Evolutionary conservation across 2,888 invertebrate species (phyloP), one percentile per base, ranked within the genome.

Genomic region (Cheilosia urbana): DNA sequence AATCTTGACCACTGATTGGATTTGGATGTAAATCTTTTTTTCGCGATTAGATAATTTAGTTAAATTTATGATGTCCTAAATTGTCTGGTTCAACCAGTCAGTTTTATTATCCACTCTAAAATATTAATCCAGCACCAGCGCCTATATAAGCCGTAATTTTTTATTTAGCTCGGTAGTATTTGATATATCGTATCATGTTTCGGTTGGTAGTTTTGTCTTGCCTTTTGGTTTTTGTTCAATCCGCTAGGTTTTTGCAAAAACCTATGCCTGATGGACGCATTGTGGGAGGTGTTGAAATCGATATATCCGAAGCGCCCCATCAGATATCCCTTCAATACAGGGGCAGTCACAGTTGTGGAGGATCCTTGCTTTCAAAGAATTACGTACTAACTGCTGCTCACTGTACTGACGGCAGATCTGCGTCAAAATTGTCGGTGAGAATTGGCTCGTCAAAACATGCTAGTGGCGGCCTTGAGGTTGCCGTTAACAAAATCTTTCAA

Each of bases 351-450:
- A 90, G 90, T 69, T 93, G 93, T 69, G 93, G 93, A n/a, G 93
- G 93, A 5, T 91, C 92, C 0, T 90, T 93, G 63, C 90, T 93
- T 45, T 90, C 89, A 4, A 85, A 87, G 42, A 89, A 88, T 4
- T 90, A 89, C 65, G 91, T 93, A 3, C 82, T 93, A 5, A 93
- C 93, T 2, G 93, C 93, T 0, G 93, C 93, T 72, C 91, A 93
- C 72, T 93, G 93, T 75, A 90, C 90, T 1, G n/a, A n/a, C n/a
- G 87, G 88, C 13, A 89, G 88, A 37, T 65, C 53, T 71, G 77
- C 81, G 37, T 21, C 68, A 11, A 21, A 40, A 3, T 51, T 89
- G 4, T 87, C 85, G 19, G 90, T 93, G 1, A 90, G 93, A 21
- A 91, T 91, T 4, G 93, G 93, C 1, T 91, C 93, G 4, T 89